These are phyloP conservation scores for Porites cylindrica DNA, from an alignment of 92 coral and sea anemone species.

Conservation along the genomic window DNA sequence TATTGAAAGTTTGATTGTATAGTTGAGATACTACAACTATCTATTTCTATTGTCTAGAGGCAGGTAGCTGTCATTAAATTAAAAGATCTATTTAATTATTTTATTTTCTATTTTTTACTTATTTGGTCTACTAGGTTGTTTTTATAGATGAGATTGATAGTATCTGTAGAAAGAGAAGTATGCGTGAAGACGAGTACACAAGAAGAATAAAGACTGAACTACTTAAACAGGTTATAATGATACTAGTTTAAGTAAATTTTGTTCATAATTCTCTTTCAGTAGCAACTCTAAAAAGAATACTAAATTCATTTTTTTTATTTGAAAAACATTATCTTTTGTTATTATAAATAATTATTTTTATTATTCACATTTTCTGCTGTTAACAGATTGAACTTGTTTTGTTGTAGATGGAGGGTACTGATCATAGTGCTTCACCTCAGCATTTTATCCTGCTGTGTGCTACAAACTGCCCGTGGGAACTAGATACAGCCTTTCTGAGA, in stretches of 20 bases:
- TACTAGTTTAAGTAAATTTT: neutral
- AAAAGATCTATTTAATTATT: too few relatives aligned
- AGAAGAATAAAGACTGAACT: conserved; percentile 96
- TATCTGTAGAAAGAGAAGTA: conserved; percentile 89
- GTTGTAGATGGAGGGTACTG: conserved; percentile 96
- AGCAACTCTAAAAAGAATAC: neutral
- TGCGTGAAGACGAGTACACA: conserved; percentile 95
- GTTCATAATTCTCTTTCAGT: neutral
- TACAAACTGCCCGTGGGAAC: conserved; percentile 99
- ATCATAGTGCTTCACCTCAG: conserved; percentile 56
- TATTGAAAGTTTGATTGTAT: too few relatives aligned
- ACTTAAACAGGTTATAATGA: conserved; percentile 81
- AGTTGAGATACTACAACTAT: too few relatives aligned
- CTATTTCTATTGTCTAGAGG: too few relatives aligned
- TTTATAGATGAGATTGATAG: conserved; percentile 99
- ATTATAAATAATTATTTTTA: too few relatives aligned
- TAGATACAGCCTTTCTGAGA: conserved; percentile 95
- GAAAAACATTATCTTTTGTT: too few relatives aligned
- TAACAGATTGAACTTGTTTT: neutral
- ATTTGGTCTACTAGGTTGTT: conserved; percentile 67
- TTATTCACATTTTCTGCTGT: neutral
- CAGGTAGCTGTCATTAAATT: too few relatives aligned
- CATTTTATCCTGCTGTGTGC: conserved; percentile 95
- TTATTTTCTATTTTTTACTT: neutral
- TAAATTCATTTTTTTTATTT: too few relatives aligned